These are phyloP conservation scores for Paraplagusia blochii DNA, from an alignment of 2,113 vertebrate species.

Conservation along the genomic window DNA sequence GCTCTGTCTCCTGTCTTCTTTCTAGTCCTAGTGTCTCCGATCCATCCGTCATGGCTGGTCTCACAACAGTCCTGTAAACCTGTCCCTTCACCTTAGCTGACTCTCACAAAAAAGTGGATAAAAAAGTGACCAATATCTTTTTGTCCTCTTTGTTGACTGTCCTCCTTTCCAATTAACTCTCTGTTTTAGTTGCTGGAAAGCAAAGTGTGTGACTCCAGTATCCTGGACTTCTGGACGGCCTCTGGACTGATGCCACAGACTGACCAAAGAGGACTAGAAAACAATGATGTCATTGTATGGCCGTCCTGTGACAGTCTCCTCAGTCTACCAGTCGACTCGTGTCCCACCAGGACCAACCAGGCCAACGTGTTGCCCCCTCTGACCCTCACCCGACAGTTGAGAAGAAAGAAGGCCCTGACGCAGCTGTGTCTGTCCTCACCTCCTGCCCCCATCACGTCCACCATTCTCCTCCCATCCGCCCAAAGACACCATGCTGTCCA, in stretches of 20 bases:
- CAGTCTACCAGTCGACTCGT: slow-evolving; percentile 31
- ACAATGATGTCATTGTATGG: slow-evolving; percentile 43
- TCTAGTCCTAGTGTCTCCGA: too few relatives aligned
- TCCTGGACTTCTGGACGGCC: slow-evolving; percentile 67
- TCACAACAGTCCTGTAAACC: too few relatives aligned
- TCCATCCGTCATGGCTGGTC: too few relatives aligned
- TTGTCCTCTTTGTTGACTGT: too few relatives aligned
- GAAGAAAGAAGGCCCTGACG: slow-evolving; percentile 69
- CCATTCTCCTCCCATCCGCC: too few relatives aligned
- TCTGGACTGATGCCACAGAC: slow-evolving; percentile 49
- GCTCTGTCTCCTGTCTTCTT: too few relatives aligned
- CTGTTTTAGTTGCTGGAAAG: slow-evolving; percentile 57
- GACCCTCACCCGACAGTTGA: slow-evolving; percentile 55
- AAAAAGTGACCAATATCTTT: too few relatives aligned
- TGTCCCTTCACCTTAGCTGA: too few relatives aligned
- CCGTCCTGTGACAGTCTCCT: slow-evolving; percentile 72
- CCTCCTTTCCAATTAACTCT: too few relatives aligned
- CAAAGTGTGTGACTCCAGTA: slow-evolving; percentile 59
- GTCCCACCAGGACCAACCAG: slow-evolving; percentile 9
- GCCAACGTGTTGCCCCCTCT: slow-evolving; percentile 13
- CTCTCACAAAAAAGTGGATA: too few relatives aligned
- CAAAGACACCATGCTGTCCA: neutral
- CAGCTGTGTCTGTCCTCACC: slow-evolving; percentile 51
- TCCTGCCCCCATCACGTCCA: neutral
- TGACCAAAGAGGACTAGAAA: neutral